These are phyloP conservation scores for Pseudochirops cupreus DNA, from an alignment of 2,797 vertebrate genomes.

Conservation along the genomic window DNA sequence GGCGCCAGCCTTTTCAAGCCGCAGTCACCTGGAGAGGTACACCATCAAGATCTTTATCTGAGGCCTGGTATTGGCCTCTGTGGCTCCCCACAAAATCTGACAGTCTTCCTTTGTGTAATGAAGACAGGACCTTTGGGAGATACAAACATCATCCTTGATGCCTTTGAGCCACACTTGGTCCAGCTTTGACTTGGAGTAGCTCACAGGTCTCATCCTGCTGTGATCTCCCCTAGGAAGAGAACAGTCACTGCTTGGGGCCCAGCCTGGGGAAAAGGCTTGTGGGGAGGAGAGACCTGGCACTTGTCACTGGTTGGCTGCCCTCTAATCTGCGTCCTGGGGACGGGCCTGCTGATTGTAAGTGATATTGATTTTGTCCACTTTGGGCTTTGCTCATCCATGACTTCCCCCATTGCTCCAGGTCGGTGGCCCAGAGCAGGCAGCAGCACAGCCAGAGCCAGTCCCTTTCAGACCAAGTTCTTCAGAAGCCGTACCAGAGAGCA, in stretches of 20 bases:
- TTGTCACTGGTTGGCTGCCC: neutral
- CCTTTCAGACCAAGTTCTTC: conserved; percentile 48
- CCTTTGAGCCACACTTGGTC: neutral
- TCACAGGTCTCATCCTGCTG: neutral
- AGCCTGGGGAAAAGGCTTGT: neutral
- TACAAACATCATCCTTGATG: neutral
- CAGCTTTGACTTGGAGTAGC: neutral
- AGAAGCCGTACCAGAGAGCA: conserved; percentile 69
- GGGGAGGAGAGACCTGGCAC: neutral
- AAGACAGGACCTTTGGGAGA: neutral
- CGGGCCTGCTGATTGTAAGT: too few species aligned
- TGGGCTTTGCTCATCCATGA: conserved; percentile 10
- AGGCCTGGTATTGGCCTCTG: too few species aligned
- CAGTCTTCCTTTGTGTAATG: neutral
- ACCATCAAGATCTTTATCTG: too few species aligned
- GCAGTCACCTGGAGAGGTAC: too few species aligned
- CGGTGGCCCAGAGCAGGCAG: conserved; percentile 60
- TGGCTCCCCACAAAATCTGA: too few species aligned
- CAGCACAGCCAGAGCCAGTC: conserved; percentile 51
- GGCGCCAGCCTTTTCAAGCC: too few species aligned
- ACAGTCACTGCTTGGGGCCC: neutral
- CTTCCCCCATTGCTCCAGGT: conserved; percentile 58
- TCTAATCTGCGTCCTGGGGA: neutral
- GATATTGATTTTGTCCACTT: neutral
- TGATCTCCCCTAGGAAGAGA: neutral